Evolutionary conservation across 1,140 invertebrate species (phyloP), one percentile per base, ranked within the genome.

Genomic region (Drosophila biarmipes): DNA sequence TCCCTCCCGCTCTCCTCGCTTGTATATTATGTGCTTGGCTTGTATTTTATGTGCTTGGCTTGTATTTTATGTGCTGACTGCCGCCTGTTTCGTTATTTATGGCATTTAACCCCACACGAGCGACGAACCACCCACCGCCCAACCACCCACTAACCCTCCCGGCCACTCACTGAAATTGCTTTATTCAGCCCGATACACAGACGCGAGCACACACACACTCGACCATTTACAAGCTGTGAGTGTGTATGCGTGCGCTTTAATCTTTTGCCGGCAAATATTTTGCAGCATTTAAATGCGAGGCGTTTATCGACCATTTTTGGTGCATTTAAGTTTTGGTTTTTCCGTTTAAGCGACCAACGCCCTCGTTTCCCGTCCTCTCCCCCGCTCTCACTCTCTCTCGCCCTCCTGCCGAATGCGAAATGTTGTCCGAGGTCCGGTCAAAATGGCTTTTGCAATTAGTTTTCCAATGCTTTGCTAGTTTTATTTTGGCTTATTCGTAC

Each of bases 61-160:
- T 80, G 78, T 64, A 68, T 78, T 86, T 79, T 82, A 87, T 87
- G 72, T 87, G 56, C 71, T 84, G 80, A 45, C 42, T 82, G 71
- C 73, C 61, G 77, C 58, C 73, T 81, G 79, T 86, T 89, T 58
- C 77, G 84, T 89, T 87, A 89, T 87, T 87, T 87, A 82, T 89
- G 84, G 82, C 67, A 89, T 87, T 89, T 86, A 86, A 82, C 56
- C 82, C 74, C 74, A 78, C 63, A 68, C 64, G 48, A 48, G 34
- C 53, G 31, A 42, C 46, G 62, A 37, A 56, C 43, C 74, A 42
- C 53, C 40, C 52, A 42, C 43, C 24, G 38, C 48, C 71, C 38
- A 15, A 35, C 69, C 74, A 38, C 38, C 64, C 58, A 66, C 49
- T 24, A 54, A 51, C 21, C 40, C 68, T 46, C 48, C 48, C 61